phyloP scores from a whole-genome alignment of 1,140 invertebrate species.

The Ganaspis sp. region DNA sequence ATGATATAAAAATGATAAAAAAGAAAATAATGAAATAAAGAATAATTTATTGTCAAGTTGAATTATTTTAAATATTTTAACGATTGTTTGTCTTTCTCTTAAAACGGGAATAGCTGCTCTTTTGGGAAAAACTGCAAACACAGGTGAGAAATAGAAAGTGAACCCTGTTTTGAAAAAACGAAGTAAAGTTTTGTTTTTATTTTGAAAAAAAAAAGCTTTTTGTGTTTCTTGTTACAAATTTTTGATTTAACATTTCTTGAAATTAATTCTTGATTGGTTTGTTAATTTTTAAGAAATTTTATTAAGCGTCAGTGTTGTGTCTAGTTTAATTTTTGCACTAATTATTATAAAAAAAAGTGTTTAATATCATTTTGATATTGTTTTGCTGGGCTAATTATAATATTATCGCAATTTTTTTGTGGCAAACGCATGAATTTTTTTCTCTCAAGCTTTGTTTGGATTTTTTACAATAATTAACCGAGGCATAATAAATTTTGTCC shows the following conservation, averaged over 20 bases:
- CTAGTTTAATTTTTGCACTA: background rate
- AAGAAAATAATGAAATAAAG: background rate
- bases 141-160: constrained; percentile 76
- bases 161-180: background rate
- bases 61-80: constrained; percentile 59
- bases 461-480: background rate
- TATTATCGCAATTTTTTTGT: background rate
- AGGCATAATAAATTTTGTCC: background rate
- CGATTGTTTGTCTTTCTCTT: constrained; percentile 58
- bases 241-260: too few species aligned
- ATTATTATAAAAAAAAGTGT: background rate
- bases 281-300: too few species aligned
- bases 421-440: background rate
- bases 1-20: constrained; percentile 8
- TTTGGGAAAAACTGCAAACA: constrained; percentile 74
- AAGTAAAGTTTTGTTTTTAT: background rate
- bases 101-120: constrained; percentile 68
- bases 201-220: background rate
- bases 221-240: background rate
- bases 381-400: background rate
- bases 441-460: background rate
- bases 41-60: background rate
- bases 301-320: background rate
- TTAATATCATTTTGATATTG: background rate
- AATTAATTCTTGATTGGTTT: too few species aligned